A percentile compares a stretch with the other conserved stretches of the same genome.
Conservation (phyloP, 2,888 invertebrate genomes). For the Synergus laeviventris region DNA sequence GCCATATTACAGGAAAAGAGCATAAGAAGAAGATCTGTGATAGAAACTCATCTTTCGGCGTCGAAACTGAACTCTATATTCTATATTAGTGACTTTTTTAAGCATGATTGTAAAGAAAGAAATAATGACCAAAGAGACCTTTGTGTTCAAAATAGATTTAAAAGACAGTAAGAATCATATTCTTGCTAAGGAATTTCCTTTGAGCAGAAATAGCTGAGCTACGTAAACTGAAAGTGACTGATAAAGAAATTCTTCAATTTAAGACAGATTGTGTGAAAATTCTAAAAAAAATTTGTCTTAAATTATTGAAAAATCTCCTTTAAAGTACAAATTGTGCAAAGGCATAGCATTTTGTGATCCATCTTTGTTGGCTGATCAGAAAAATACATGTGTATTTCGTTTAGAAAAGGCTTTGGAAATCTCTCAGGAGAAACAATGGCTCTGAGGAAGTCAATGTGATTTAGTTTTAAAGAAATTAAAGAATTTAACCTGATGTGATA, state of each 20-base stretch:
- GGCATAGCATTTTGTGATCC: slow-evolving; percentile 18
- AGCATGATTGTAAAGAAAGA: slow-evolving; percentile 30
- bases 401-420: slow-evolving; percentile 11
- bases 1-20: background rate
- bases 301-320: slow-evolving; percentile 1
- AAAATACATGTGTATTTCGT: slow-evolving; percentile 14
- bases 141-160: slow-evolving; percentile 12
- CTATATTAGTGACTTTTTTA: slow-evolving; percentile 21
- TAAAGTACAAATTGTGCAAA: slow-evolving; percentile 13
- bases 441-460: slow-evolving; percentile 11
- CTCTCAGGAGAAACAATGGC: background rate
- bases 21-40: background rate
- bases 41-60: background rate
- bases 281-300: background rate
- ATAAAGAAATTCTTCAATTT: slow-evolving; percentile 8
- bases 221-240: too few relatives aligned
- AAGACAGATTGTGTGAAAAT: slow-evolving; percentile 7
- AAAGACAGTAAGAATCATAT: slow-evolving; percentile 37
- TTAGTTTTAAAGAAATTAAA: background rate
- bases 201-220: too few relatives aligned
- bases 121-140: background rate
- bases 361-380: background rate
- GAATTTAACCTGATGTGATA: too few relatives aligned
- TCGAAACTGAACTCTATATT: background rate
- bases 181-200: too few relatives aligned